These are phyloP conservation scores for Battus philenor DNA, from an alignment of 1,140 invertebrate genomes.

Conservation along the genomic window DNA sequence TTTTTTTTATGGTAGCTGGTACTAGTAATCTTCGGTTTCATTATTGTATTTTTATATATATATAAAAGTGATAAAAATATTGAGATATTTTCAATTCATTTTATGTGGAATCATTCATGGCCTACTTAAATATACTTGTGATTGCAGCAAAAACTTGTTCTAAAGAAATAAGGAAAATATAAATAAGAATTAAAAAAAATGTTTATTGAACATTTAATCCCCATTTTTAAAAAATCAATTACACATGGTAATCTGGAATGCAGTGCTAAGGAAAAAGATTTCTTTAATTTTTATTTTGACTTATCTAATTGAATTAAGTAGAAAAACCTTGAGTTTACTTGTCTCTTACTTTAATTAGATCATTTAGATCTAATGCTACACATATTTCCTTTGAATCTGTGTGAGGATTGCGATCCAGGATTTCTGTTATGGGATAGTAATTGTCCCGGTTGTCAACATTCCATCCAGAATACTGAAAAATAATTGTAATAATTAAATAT, in stretches of 20 bases:
- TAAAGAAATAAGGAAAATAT: no score
- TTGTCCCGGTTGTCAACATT: constrained; percentile 81
- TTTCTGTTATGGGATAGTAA: constrained; percentile 77
- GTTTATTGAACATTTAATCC: constrained; percentile 65
- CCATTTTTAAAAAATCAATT: constrained; percentile 68
- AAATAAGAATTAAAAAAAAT: constrained; percentile 7
- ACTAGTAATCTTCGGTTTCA: no score
- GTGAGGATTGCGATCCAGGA: constrained; percentile 71
- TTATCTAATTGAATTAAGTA: constrained; percentile 66
- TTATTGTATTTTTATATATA: no score
- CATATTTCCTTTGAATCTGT: constrained; percentile 74
- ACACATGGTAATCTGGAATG: constrained; percentile 71
- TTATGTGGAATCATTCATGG: no score
- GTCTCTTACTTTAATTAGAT: constrained; percentile 75
- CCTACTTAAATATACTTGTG: no score
- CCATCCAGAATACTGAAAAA: constrained; percentile 82
- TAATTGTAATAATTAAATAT: constrained; percentile 1
- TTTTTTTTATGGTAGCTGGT: no score
- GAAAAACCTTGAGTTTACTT: constrained; percentile 61
- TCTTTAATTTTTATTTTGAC: constrained; percentile 53
- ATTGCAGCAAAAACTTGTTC: no score
- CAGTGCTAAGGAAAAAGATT: constrained; percentile 57
- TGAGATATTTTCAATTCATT: no score
- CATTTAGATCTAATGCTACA: constrained; percentile 73
- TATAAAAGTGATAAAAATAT: no score